These are phyloP conservation scores for Salvelinus sp. DNA, from an alignment of 2,113 vertebrate species.

Conservation along the genomic window DNA sequence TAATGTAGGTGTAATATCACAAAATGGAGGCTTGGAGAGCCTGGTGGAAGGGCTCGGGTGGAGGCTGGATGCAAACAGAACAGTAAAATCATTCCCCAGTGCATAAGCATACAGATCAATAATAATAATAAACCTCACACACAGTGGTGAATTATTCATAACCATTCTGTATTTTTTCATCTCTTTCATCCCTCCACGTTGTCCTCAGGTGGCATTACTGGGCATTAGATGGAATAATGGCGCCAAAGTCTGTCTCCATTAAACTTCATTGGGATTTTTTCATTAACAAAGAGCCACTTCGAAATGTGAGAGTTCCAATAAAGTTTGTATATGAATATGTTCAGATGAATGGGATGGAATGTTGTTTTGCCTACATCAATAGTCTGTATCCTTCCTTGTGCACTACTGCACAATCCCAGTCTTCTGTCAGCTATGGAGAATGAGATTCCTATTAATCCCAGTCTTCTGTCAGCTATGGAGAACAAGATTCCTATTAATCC, in stretches of 20 bases:
- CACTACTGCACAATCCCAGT: too few species aligned
- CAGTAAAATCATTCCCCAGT: conserved; percentile 67
- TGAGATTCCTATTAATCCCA: too few species aligned
- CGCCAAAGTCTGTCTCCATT: not conserved
- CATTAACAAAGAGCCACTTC: conserved; percentile 3
- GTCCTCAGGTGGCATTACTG: conserved; percentile 35
- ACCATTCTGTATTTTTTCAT: conserved; percentile 32
- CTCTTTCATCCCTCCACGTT: conserved; percentile 57
- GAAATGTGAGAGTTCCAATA: not conserved
- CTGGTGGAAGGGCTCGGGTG: conserved; percentile 57
- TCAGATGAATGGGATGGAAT: not conserved
- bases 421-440: not conserved
- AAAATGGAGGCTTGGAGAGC: conserved; percentile 59
- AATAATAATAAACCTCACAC: conserved; percentile 65
- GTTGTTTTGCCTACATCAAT: not conserved
- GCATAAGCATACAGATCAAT: conserved; percentile 54
- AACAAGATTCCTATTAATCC: not conserved
- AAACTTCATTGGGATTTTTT: not conserved
- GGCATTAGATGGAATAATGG: conserved; percentile 1
- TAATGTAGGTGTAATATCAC: conserved; percentile 78
- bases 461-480: not conserved
- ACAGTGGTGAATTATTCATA: conserved; percentile 72
- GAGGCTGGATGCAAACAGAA: conserved; percentile 67
- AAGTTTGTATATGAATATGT: not conserved
- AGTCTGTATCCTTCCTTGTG: not conserved